Base-by-base conservation (phyloP, 2,797 vertebrate genomes). In the Momotus momota region DNA sequence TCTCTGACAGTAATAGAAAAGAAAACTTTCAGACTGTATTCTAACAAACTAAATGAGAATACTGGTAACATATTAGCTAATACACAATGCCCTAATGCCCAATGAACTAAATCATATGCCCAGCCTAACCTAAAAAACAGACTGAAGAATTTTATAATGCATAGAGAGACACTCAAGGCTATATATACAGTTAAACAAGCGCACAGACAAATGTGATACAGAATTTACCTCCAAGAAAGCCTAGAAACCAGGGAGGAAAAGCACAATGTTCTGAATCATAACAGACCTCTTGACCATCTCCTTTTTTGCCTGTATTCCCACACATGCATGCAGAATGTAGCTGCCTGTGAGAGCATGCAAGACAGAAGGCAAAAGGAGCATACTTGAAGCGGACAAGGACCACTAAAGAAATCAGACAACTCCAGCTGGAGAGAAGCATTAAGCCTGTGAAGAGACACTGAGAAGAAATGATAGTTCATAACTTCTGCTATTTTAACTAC, bases 401-500 rank as follows among this genome's bases (percentile, higher is more conserved):
- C 35, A 55, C 74, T 86, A 29, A 82, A 93, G 61, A 67, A 94
- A 91, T 78, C 3, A 49, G 19, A 29, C 55, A 81, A 57, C 86
- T 79, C 14, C 33, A 88, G 40, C 57, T 72, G 64, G 35, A 31
- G 9, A 86, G 65, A 95, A 83, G 43, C 64, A 87, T 80, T 77
- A 88, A 62, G 43, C 9, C 58, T 41, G 51, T 40, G 67, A 96
- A 90, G 48, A 91, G 31, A 67, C 40, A 86, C 64, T 27, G 33
- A 88, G 51, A 52, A 92, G 83, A 96, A 96, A 86, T 55, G 6
- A 62, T 77, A 84, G 78, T 55, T 95, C 75, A 20, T 93, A 88
- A 88, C 51, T 93, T 86, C 69, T 73, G 62, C 84, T 92, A 70
- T 94, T 96, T 86, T 94, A 92, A 81, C 90, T 88, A 70, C 81